Evolutionary conservation across 2,888 invertebrate genomes (phyloP).

Genomic region (Stomorhina lunata): DNA sequence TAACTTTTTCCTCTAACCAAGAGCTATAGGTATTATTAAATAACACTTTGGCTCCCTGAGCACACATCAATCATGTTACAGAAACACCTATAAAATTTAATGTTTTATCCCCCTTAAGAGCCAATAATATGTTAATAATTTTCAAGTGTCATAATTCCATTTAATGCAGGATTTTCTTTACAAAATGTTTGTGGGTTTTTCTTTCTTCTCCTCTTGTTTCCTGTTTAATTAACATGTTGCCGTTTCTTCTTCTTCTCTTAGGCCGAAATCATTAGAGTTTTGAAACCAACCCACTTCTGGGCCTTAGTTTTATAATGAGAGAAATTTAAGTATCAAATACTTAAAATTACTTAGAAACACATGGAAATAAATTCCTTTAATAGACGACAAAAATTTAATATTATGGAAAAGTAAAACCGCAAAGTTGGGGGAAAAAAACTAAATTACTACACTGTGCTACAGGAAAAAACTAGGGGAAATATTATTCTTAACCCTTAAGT

Average conservation of each 20-base stretch:
- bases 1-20: no score
- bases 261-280: slow-evolving; percentile 15
- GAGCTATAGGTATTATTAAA: not conserved
- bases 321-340: slow-evolving; percentile 53
- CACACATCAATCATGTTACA: not conserved
- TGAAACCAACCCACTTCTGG: no score
- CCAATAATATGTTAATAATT: slow-evolving; percentile 23
- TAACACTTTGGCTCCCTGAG: not conserved
- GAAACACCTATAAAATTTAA: not conserved
- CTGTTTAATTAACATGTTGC: no score
- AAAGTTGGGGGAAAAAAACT: slow-evolving; percentile 59
- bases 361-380: no score
- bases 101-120: not conserved
- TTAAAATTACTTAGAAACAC: slow-evolving; percentile 20
- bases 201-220: not conserved
- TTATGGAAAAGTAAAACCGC: slow-evolving; percentile 12
- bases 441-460: no score
- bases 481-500: no score
- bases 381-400: not conserved
- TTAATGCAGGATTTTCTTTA: not conserved
- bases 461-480: no score
- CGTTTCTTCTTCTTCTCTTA: not conserved
- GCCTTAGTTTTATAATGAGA: no score
- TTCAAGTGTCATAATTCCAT: slow-evolving; percentile 42
- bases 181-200: not conserved